These are phyloP conservation scores for Perodicticus potto DNA, from an alignment of 2,797 vertebrate species.

Conservation along the genomic window DNA sequence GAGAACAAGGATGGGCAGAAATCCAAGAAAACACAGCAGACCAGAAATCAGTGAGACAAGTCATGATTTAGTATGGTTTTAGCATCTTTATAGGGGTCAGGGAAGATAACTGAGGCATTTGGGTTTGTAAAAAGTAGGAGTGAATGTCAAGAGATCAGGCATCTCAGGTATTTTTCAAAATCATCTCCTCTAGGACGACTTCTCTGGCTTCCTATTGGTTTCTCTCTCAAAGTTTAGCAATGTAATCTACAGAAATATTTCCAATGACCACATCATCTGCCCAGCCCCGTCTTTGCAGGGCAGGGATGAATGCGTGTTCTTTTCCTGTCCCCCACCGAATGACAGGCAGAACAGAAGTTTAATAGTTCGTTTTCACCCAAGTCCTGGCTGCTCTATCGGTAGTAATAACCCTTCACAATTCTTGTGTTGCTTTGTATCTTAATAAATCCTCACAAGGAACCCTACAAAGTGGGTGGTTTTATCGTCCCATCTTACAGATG, in stretches of 20 bases:
- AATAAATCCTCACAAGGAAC: background rate
- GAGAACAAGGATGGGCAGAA: background rate
- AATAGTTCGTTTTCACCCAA: background rate
- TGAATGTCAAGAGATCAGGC: background rate
- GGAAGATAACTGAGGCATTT: background rate
- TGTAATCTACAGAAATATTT: slow-evolving; percentile 28
- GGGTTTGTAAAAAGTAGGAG: background rate
- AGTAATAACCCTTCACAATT: background rate
- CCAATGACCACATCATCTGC: background rate
- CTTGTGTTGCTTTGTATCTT: background rate
- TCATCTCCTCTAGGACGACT: background rate
- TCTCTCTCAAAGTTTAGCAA: slow-evolving; percentile 48
- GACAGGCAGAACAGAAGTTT: background rate
- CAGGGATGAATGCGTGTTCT: background rate
- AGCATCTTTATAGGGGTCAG: background rate
- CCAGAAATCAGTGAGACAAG: background rate
- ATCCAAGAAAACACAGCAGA: background rate
- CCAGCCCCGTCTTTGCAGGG: background rate
- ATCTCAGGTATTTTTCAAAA: background rate
- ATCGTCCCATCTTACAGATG: background rate
- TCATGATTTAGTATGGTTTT: background rate
- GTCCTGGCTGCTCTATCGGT: background rate
- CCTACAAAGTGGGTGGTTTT: background rate
- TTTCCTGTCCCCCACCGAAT: background rate
- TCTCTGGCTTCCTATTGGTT: background rate